Evolutionary conservation across 2,888 invertebrate species (phyloP), one percentile per base, ranked within the genome.

Genomic region (Iselma pallidipennis): DNA sequence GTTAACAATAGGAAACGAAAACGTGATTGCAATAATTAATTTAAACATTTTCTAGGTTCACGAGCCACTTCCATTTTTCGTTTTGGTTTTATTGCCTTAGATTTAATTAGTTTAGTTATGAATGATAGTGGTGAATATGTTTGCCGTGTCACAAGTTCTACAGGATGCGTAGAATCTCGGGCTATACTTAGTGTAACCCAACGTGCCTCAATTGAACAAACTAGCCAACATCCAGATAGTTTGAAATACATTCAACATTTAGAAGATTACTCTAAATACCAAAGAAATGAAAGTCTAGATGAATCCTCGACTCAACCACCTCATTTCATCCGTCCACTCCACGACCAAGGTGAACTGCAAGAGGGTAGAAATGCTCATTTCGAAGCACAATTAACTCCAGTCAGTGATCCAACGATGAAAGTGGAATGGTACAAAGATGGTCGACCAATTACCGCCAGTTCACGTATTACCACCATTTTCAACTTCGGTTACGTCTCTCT

Each of bases 401-500:
- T 95, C 55, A 94, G 94, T 76, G 96, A 96, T 80, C 92, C 95
- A 57, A 92, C 92, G 49, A 95, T 96, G 94, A 90, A 91, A 84
- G 94, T 95, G 78, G 95, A 96, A 83, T 96, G 95, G 95, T 94
- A 92, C 84, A 95, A 94, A 84, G 94, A 94, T 87, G 97, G 96
- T 72, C 88, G 91, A 81, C 90, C 96, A 26, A 92, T 99, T 77
- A 96, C 95, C 84, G 95, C 96, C 80, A 97, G 98, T 85, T 96
- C 96, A 81, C 90, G 97, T 85, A 96, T 96, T 85, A 94, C 94
- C 81, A 95, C 96, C 82, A 94, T 95, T 87, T 95, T 95, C 89
- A 98, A 97, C 89, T 97, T 98, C 89, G 97, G 97, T 82, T 96
- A 96, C 88, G 96, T 97, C 86, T 95, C 96, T 85, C 91, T 98